phyloP scores from a whole-genome alignment of 2,113 vertebrate genomes.

The Ictalurus furcatus region DNA sequence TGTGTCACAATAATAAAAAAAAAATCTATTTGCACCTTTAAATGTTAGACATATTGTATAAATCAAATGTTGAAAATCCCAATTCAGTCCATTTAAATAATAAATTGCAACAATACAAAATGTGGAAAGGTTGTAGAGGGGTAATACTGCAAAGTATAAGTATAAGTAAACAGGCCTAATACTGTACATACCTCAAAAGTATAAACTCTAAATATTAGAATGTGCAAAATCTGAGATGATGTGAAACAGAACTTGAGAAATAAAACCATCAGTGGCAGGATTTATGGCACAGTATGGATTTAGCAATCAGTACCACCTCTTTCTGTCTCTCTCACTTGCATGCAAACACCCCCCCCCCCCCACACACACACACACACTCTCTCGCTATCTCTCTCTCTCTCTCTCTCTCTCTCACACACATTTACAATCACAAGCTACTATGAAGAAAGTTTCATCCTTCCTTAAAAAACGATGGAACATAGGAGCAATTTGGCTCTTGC shows the following conservation, averaged over 20 bases:
- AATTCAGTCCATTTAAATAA: no score
- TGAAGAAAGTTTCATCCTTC: not conserved
- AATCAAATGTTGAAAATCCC: no score
- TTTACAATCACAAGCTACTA: not conserved
- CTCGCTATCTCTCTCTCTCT: no score
- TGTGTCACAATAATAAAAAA: no score
- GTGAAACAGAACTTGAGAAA: not conserved
- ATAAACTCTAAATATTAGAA: not conserved
- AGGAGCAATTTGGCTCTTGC: not conserved
- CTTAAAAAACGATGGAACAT: not conserved
- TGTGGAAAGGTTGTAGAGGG: no score
- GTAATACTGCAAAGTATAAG: no score
- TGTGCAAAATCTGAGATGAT: not conserved
- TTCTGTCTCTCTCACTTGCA: no score
- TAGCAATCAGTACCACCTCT: not conserved
- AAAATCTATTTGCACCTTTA: no score
- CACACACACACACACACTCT: not conserved
- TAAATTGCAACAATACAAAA: no score
- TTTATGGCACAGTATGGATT: not conserved
- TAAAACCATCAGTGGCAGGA: not conserved
- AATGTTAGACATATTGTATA: not conserved
- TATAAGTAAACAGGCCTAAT: not conserved
- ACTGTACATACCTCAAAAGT: not conserved
- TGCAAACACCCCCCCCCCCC: not conserved
- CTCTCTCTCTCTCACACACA: not conserved